Conservation (phyloP, 2,888 invertebrate genomes). For the Drosophila paramelanica region DNA sequence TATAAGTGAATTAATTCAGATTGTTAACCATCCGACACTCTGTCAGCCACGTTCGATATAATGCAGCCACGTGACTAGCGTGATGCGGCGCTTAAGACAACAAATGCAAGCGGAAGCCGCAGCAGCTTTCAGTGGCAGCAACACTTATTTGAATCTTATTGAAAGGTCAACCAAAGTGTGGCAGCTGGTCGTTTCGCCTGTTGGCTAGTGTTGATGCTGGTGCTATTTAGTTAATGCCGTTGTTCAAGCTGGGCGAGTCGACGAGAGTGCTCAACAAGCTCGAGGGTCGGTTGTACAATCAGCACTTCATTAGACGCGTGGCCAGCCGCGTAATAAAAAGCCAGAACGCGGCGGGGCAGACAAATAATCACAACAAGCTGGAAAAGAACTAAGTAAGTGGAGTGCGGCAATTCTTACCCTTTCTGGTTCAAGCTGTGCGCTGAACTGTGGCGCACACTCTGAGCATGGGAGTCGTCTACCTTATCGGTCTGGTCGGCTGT, state of each 20-base stretch:
- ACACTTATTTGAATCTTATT: constrained; percentile 66
- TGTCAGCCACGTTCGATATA: constrained; percentile 5
- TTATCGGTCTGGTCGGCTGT: constrained; percentile 11
- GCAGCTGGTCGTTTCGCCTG: constrained; percentile 34
- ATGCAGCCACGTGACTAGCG: constrained; percentile 50
- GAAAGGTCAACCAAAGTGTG: constrained; percentile 83
- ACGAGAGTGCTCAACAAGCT: constrained; percentile 39
- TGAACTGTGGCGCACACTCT: constrained; percentile 37
- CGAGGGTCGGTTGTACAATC: constrained; percentile 57
- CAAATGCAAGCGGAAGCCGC: constrained; percentile 55
- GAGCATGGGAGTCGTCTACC: constrained; percentile 11
- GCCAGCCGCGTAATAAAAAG: constrained; percentile 53
- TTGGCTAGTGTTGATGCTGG: constrained; percentile 9
- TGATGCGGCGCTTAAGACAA: constrained; percentile 52
- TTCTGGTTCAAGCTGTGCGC: constrained; percentile 49
- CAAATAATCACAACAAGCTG: constrained; percentile 34
- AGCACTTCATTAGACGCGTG: constrained; percentile 82
- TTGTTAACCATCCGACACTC: constrained; percentile 3
- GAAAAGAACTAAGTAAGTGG: constrained; percentile 17
- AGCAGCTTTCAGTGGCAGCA: constrained; percentile 41
- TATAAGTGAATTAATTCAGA: constrained; percentile 11
- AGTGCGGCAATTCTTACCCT: constrained; percentile 17
- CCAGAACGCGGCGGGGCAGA: constrained; percentile 46
- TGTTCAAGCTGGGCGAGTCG: constrained; percentile 36
- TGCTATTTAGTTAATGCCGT: constrained; percentile 11